These are phyloP conservation scores for Columba guinea DNA, from an alignment of 2,797 vertebrate genomes.

Conservation along the genomic window DNA sequence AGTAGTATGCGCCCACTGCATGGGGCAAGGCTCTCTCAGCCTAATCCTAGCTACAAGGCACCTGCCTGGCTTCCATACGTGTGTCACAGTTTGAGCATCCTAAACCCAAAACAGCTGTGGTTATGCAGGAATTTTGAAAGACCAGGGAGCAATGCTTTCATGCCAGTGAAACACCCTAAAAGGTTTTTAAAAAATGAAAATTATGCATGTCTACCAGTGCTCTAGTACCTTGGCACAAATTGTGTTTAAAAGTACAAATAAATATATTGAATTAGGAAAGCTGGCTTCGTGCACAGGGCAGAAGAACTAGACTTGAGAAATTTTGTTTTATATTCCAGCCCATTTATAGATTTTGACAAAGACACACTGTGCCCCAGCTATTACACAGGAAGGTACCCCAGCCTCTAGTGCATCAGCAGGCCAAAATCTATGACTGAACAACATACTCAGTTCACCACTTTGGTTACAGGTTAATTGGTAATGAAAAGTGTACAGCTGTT, in stretches of 20 bases:
- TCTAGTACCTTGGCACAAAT: neutral
- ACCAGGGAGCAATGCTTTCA: neutral
- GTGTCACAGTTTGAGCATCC: rapidly evolving
- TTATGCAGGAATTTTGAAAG: neutral
- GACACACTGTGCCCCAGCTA: neutral
- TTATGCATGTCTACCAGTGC: neutral
- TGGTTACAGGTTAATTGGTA: neutral
- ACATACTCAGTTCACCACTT: neutral
- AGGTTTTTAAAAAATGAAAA: neutral
- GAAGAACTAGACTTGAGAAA: neutral
- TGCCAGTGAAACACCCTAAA: neutral
- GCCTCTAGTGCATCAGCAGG: neutral
- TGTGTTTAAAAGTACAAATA: neutral
- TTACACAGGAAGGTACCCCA: neutral
- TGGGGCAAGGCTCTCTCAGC: neutral
- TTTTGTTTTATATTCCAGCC: neutral
- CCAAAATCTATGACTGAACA: too few relatives aligned
- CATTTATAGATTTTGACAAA: neutral
- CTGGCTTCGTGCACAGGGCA: neutral
- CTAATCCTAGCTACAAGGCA: neutral
- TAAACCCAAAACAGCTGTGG: neutral
- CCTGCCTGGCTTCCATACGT: rapidly evolving
- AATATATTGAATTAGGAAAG: neutral
- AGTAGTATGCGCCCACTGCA: too few relatives aligned
- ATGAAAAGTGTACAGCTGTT: neutral